Percentiles rank a stretch among this genome's conserved stretches.
phyloP scores from a whole-genome alignment of 2,797 vertebrate genomes.

The Neoniphon sammara region DNA sequence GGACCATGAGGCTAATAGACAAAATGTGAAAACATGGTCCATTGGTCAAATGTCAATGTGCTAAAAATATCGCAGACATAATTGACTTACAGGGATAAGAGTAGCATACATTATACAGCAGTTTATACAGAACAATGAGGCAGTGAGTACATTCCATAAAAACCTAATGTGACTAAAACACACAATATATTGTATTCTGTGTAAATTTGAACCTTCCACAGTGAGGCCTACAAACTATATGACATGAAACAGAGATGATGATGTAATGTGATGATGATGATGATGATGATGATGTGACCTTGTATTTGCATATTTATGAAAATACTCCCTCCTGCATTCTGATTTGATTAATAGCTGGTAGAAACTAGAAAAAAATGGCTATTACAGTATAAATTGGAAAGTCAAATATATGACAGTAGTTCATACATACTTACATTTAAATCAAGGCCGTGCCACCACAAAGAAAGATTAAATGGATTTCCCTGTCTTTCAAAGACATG shows the following conservation, averaged over 20 bases:
- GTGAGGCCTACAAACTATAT: slow-evolving; percentile 54
- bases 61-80: slow-evolving; percentile 63
- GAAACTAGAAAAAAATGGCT: slow-evolving; percentile 79
- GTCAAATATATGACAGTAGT: slow-evolving; percentile 71
- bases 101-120: slow-evolving; percentile 71
- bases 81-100: slow-evolving; percentile 50
- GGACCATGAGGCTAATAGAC: slow-evolving; percentile 56
- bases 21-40: slow-evolving; percentile 59
- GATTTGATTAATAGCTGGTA: slow-evolving; percentile 81
- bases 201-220: slow-evolving; percentile 47
- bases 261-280: not conserved
- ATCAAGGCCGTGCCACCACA: slow-evolving; percentile 70
- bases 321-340: slow-evolving; percentile 78
- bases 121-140: slow-evolving; percentile 65
- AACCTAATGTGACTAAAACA: slow-evolving; percentile 64
- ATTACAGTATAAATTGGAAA: slow-evolving; percentile 75
- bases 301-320: slow-evolving; percentile 84
- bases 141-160: slow-evolving; percentile 61
- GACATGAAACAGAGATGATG: slow-evolving; percentile 51
- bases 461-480: slow-evolving; percentile 66
- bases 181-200: slow-evolving; percentile 47
- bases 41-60: slow-evolving; percentile 57
- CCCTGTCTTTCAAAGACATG: slow-evolving; percentile 57
- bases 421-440: slow-evolving; percentile 69
- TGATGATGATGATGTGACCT: slow-evolving; percentile 58